Evolutionary conservation across 2,797 vertebrate species (phyloP), one percentile per base, ranked within the genome.

Genomic region (Fistularia tabacaria): DNA sequence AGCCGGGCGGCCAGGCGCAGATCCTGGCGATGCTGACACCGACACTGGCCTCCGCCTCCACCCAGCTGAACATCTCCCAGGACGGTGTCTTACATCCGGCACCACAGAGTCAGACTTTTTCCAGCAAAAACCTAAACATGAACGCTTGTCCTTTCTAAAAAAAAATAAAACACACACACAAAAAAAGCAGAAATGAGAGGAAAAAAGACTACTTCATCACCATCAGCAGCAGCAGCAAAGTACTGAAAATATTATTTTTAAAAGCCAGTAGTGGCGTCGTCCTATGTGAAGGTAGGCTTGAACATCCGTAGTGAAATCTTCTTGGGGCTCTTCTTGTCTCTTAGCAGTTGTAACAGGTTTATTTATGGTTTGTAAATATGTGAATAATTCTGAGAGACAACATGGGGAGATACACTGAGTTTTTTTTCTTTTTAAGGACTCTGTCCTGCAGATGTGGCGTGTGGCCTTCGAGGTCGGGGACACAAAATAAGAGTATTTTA

Each of bases 11-110:
- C 79, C 94, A 93, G 85, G 92, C 94, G 25, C 95, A 94, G 80
- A 94, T 98, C 83, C 81, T 98, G 87, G 94, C 96, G 54, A 93
- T 98, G 92, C 71, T 98, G 79, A 94, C 90, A 79, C 96, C 96
- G 10, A 91, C 93, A 6, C 87, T 97, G 87, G 90, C 94, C 60
- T 94, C 94, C 10, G 90, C 93, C 62, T 93, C 94, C 53, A 92
- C 83, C 85, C 94, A 94, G 76, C 89, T 95, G 86, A 94, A 89
- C 85, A 88, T 96, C 64, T 81, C 94, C n/a, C 93, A 92, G 85
- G 94, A 97, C 73, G 81, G 86, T 42, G 86, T 95, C 61, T 73
- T 84, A 70, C 92, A 90, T 41, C 74, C 82, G 12, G 85, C 81
- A 54, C 81, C 91, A 46, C 92, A 92, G 69, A 88, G 89, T 69